Evolutionary conservation across 2,888 invertebrate species (phyloP), one percentile per base, ranked within the genome.

Genomic region (Parnassius smintheus): DNA sequence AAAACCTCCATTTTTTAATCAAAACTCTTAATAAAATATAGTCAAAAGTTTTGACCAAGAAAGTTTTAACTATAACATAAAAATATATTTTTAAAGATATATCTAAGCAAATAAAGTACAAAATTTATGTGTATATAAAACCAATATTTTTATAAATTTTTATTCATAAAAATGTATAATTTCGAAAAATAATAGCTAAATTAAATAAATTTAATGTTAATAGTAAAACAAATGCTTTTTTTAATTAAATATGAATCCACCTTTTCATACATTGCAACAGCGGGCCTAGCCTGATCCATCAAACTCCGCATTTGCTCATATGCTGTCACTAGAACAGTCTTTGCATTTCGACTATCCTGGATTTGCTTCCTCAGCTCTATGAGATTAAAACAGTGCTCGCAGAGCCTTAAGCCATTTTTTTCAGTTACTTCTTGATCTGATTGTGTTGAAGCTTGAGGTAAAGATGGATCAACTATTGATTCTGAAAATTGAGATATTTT

Each of bases 301-400:
- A 95, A 90, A 59, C 94, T 93, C 70, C 95, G 94, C 88, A 99
- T 94, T 81, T 96, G 94, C 62, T 96, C 95, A 82, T 99, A 99
- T 45, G 97, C 93, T 49, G 96, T 94, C 67, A 95, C 94, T 44
- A 98, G 93, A 2, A 94, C 92, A 8, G 97, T 96, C 73, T 96
- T 96, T 48, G 94, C 94, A 61, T 95, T 96, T 72, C 96, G 94
- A 68, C 95, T 95, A 68, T 97, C 96, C 79, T 98, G 96, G 76
- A 96, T 94, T 74, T 94, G 93, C 72, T 93, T 93, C 70, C 98
- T 94, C 50, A 97, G 85, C 74, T 97, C 96, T 57, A 99, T 90
- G 62, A 98, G 93, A 76, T 95, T 94, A 64, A 95, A 94, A 73
- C 98, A 98, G 80, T 96, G 96, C 44, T 93, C 93, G 72, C 96